phyloP scores from a whole-genome alignment of 2,113 vertebrate genomes.

The Rhinopomastus cyanomelas region DNA sequence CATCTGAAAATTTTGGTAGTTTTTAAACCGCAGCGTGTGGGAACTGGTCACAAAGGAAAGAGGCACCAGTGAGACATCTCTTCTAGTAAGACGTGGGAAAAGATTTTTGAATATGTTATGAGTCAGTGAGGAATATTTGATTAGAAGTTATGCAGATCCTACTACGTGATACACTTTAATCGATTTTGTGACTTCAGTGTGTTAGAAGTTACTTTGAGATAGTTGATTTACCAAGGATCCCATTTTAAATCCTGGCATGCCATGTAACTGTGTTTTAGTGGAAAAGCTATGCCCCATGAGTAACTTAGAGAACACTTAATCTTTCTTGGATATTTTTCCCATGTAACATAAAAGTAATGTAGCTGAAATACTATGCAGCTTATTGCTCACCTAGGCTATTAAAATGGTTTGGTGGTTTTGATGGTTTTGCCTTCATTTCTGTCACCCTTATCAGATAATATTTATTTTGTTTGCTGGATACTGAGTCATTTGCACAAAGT shows the following conservation, averaged over 20 bases:
- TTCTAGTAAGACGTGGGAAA: background rate
- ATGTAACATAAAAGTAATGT: background rate
- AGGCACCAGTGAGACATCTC: background rate
- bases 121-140: background rate
- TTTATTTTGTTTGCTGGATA: slow-evolving; percentile 1
- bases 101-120: background rate
- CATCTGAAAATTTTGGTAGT: too few species aligned
- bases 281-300: background rate
- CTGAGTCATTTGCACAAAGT: slow-evolving; percentile 32
- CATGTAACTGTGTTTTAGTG: background rate
- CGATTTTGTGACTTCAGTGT: background rate
- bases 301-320: slow-evolving; percentile 39
- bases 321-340: background rate
- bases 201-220: background rate
- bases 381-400: background rate
- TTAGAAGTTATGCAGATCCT: background rate
- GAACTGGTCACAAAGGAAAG: background rate
- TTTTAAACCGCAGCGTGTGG: too few species aligned
- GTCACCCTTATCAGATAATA: background rate
- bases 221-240: background rate
- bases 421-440: background rate
- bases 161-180: background rate
- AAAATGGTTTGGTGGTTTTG: background rate
- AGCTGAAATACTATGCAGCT: slow-evolving; percentile 8
- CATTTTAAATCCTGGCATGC: background rate